Evolutionary conservation across 2,113 vertebrate species (phyloP), one percentile per base, ranked within the genome.

Genomic region (Leptodactylus fuscus): DNA sequence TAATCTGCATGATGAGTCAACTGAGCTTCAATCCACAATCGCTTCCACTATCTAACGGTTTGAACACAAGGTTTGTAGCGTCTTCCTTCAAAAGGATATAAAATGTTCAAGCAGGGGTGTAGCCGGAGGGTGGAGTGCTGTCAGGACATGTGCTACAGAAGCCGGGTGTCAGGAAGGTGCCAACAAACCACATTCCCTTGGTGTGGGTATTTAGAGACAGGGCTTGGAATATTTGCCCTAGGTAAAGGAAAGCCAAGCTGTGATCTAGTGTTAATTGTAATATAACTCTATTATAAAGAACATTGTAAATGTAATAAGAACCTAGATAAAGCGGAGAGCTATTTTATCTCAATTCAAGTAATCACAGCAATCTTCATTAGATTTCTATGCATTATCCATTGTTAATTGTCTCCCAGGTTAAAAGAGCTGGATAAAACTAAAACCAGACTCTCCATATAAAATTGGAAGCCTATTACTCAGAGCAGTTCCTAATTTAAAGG

Each of bases 1-100:
- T 60, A 80, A 41, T 80, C 77, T 80, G 55, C 34, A 60, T 16
- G 22, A n/a, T 78, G 76, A 58, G 32, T 79, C 51, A 80, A 60
- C 36, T 27, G 13, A 29, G 36, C 53, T 41, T 44, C 51, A 78
- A 6, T 20, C 46, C 41, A 5, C 41, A 38, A 38, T n/a, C 20
- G 27, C 22, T 38, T n/a, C 34, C 60, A n/a, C 22, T 15, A 36
- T 38, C 36, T 34, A 24, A 16, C 22, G 0, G 1, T 10, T n/a
- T 24, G 9, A 16, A 58, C 20, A 2, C 11, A 41, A 27, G n/a
- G n/a, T 44, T 16, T 24, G 44, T 24, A 24, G n/a, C 11, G 18
- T 79, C n/a, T 10, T 69, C 32, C 16, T 6, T 36, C 4, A 9
- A 36, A 67, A 36, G 2, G 1, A 27, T 29, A 29, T 62, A 13